These are phyloP conservation scores for Stylophora pistillata DNA, from an alignment of 64 coral and sea anemone species.

Conservation along the genomic window DNA sequence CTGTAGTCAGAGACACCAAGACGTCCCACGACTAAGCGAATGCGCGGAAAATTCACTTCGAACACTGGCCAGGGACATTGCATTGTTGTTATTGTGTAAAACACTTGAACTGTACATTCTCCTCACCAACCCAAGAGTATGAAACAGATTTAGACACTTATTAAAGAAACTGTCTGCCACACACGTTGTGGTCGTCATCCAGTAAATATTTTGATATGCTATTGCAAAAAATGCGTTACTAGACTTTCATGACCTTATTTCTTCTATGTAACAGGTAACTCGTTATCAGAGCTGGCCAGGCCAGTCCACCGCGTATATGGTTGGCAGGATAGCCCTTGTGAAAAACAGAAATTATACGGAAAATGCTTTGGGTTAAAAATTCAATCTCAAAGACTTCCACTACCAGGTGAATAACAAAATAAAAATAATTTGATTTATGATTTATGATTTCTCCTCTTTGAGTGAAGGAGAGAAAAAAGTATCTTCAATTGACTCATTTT, in stretches of 20 bases:
- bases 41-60: too few relatives aligned
- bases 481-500: background rate
- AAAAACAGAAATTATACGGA: constrained; percentile 35
- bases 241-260: background rate
- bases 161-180: too few relatives aligned
- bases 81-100: too few relatives aligned
- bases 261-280: constrained; percentile 32
- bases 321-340: constrained; percentile 69
- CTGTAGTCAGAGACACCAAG: too few relatives aligned
- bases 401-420: constrained; percentile 44
- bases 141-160: too few relatives aligned
- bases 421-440: background rate
- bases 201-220: too few relatives aligned
- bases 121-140: too few relatives aligned
- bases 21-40: too few relatives aligned
- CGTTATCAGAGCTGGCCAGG: constrained; percentile 79
- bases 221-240: background rate
- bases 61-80: too few relatives aligned
- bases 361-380: constrained; percentile 34
- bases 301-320: constrained; percentile 79
- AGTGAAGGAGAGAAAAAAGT: too few relatives aligned
- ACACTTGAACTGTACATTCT: too few relatives aligned
- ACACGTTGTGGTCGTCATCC: too few relatives aligned
- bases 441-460: background rate
- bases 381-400: constrained; percentile 78